Conservation (phyloP, 2,888 invertebrate species). For the Crepidodera aurea region DNA sequence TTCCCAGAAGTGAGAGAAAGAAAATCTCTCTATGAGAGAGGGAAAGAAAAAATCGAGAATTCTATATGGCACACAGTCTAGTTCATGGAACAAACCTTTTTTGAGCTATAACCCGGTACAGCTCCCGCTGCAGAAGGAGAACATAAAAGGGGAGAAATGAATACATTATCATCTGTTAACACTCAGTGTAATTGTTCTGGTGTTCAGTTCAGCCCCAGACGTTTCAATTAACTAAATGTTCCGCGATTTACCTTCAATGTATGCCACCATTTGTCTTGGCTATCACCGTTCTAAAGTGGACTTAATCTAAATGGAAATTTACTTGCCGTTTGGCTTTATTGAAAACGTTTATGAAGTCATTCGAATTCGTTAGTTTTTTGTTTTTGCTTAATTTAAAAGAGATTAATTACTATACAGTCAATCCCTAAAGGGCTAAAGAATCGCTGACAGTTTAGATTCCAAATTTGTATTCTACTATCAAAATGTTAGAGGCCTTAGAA, state of each 20-base stretch:
- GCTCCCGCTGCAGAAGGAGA: conserved; percentile 16
- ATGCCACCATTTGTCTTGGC: conserved; percentile 56
- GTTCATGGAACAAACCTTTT: not conserved
- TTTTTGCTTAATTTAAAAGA: too few species aligned
- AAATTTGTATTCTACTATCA: too few species aligned
- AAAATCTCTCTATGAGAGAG: too few species aligned
- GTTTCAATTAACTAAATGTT: conserved; percentile 65
- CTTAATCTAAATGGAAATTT: conserved; percentile 59
- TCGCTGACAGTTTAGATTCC: too few species aligned
- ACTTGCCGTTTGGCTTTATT: conserved; percentile 39
- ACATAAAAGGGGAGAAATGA: conserved; percentile 55
- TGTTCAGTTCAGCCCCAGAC: conserved; percentile 59
- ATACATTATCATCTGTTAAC: conserved; percentile 64
- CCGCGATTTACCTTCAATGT: conserved; percentile 59
- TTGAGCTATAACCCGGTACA: conserved; percentile 2
- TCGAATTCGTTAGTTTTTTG: not conserved
- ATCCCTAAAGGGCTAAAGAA: too few species aligned
- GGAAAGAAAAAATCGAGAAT: not conserved
- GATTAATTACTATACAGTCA: too few species aligned
- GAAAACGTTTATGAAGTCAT: conserved; percentile 33
- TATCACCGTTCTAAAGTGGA: conserved; percentile 49
- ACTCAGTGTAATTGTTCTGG: conserved; percentile 63
- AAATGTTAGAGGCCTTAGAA: too few species aligned
- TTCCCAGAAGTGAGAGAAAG: too few species aligned
- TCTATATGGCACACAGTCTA: not conserved